A percentile compares a stretch with the other conserved stretches of the same genome.
Evolutionary conservation across 2,113 vertebrate species (phyloP).

Genomic region (Callaeas wilsoni): DNA sequence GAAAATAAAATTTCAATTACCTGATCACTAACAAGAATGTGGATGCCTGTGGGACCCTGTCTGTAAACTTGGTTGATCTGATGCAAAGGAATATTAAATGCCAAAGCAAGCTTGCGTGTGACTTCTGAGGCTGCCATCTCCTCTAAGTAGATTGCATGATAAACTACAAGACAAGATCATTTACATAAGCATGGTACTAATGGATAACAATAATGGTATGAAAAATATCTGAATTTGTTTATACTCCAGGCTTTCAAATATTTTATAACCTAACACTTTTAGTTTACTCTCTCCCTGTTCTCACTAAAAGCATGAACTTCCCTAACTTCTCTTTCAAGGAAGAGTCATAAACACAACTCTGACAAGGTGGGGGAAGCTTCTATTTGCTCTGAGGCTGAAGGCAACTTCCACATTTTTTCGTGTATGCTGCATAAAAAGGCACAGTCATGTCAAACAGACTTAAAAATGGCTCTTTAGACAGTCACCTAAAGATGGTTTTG

Average conservation of each 20-base stretch:
- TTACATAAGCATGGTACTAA: neutral
- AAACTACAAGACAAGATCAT: slow-evolving; percentile 72
- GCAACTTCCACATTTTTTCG: neutral
- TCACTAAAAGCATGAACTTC: neutral
- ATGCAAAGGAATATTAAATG: slow-evolving; percentile 87
- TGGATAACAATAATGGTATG: neutral
- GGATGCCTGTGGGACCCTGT: slow-evolving; percentile 92
- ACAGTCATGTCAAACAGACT: neutral
- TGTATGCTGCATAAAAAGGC: neutral
- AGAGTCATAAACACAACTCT: too few species aligned
- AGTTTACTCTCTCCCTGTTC: neutral
- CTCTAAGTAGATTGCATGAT: slow-evolving; percentile 93
- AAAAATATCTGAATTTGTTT: neutral
- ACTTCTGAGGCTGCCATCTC: slow-evolving; percentile 90
- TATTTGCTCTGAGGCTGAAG: neutral
- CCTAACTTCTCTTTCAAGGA: neutral
- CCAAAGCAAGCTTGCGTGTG: slow-evolving; percentile 86
- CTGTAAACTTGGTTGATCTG: slow-evolving; percentile 92
- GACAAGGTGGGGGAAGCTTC: neutral
- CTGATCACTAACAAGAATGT: slow-evolving; percentile 92
- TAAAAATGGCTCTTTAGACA: neutral
- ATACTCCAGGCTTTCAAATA: neutral
- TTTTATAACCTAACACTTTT: neutral
- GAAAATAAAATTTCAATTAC: slow-evolving; percentile 59
- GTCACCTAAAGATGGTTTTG: neutral